phyloP scores from a whole-genome alignment of 2,888 invertebrate species.

The Acheta domesticus region DNA sequence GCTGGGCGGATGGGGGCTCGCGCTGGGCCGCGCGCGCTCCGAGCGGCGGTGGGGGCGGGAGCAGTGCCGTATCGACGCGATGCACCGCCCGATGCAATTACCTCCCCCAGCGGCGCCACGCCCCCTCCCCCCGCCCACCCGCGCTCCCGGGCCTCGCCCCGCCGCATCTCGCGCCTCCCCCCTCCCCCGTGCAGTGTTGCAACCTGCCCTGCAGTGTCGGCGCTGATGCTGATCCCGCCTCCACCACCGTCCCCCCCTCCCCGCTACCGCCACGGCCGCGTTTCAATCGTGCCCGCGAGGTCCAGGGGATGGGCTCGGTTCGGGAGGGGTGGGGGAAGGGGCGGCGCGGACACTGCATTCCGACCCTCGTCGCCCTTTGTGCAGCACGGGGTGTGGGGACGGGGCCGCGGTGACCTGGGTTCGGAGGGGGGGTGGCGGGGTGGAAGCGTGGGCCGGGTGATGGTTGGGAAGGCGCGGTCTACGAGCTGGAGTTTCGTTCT shows the following conservation, averaged over 20 bases:
- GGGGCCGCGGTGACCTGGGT: not conserved
- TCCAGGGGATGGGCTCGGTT: too few relatives aligned
- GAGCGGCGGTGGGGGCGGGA: not conserved
- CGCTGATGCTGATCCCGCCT: not conserved
- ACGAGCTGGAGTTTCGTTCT: not conserved
- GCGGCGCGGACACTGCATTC: not conserved
- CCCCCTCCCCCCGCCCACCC: not conserved
- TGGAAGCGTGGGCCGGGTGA: not conserved
- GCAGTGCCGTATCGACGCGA: not conserved
- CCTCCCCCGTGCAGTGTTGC: not conserved
- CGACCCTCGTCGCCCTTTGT: not conserved
- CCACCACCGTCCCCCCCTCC: not conserved
- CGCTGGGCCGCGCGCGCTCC: not conserved
- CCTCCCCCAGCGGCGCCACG: not conserved
- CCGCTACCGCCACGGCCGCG: too few relatives aligned
- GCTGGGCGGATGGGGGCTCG: not conserved
- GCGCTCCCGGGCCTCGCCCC: not conserved
- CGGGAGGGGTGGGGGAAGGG: not conserved
- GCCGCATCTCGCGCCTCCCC: too few relatives aligned
- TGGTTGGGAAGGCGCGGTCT: not conserved
- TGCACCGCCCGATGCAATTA: slow-evolving; percentile 18
- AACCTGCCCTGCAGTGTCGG: not conserved
- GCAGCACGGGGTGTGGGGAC: not conserved
- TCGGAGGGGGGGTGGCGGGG: not conserved
- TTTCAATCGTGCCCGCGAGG: too few relatives aligned